Base-by-base conservation (phyloP, 1,140 invertebrate species). In the Paralvinella palmiformis region DNA sequence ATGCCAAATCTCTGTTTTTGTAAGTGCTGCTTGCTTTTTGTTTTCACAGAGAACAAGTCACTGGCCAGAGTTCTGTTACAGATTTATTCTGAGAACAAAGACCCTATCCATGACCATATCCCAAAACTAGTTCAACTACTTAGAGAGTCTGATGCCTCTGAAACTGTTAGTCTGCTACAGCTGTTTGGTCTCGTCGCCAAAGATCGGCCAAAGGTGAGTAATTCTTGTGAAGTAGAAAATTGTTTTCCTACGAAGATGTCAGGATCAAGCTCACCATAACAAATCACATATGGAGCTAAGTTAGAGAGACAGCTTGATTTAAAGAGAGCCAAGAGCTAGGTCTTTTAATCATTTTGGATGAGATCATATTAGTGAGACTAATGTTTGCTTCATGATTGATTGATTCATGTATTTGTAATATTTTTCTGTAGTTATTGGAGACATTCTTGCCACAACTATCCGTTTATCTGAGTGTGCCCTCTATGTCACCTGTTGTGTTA, bases 61-160 rank as follows among this genome's bases (percentile, higher is more conserved):
- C 81, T 95, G 20, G 88, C 89, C 61, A 82, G 90, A 56, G 90
- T 95, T 24, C 83, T 95, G 50, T 91, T 91, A 0, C 91, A 92
- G 79, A 87, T 95, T 27, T 95, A 94, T 80, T 86, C 88, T 71
- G 88, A 92, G 7, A 91, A 90, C 62, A 88, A 88, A 20, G 88
- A 92, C 71, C 87, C 90, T 1, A 85, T 95, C 44, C 87, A 91
- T 66, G 89, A 90, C 3, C 89, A 92, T 81, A 86, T 91, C 2
- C 87, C 90, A 75, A 87, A 88, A 24, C 80, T 96, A 29, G 88
- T 92, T 0, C 87, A 88, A 0, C 81, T 95, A 20, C 79, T 95
- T 32, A 87, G 89, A 1, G 86, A 87, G 68, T 91, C 90, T 78
- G 90, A 92, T 75, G 85, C 86, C 52, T 85, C 88, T 66, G 92